Base-by-base conservation (phyloP, 2,888 invertebrate genomes). In the Tanytarsus gracilentus region DNA sequence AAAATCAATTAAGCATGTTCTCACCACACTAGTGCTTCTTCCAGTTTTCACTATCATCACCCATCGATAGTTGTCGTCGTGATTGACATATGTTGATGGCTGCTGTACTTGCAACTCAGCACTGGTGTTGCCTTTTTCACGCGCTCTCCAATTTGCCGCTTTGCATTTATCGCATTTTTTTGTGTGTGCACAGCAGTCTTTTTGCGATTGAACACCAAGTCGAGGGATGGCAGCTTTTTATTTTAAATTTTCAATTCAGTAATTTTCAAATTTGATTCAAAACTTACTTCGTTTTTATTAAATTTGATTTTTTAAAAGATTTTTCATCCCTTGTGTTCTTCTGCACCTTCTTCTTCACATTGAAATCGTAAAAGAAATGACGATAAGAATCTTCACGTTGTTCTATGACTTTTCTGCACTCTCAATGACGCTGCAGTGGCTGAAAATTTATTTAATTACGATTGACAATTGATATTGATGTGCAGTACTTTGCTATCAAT, bases 401-500 rank as follows among this genome's bases (percentile, higher is more conserved):
- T n/a, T n/a, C n/a, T 2, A 33, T 2, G 6, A n/a, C 29, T 29
- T 9, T 29, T 9, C 9, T 29, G 29, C 29, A 29, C 9, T 7
- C 9, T 7, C 9, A 5, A 33, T 9, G 6, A 33, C n/a, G 5
- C 36, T 36, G 16, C 16, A 11, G 29, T 11, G 27, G 23, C 36
- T 23, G 9, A 56, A n/a, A 56, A 56, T 56, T 56, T 56, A 56
- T 56, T 56, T 56, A 56, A 56, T 56, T 56, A 56, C 40, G 23
- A 40, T 56, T 56, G 55, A 56, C 55, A 56, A 56, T 56, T 56
- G n/a, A n/a, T n/a, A n/a, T n/a, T n/a, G 55, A 40, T 56, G 55
- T 25, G 39, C 26, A 18, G 25, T 16, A 36, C 25, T 56, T 58
- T 48, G 44, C 58, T 58, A 58, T 58, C 58, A 58, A 58, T 58